Percentiles rank a stretch among this genome's conserved stretches.
phyloP scores from a whole-genome alignment of 2,888 invertebrate genomes.

The Amphipyra tragopoginis region DNA sequence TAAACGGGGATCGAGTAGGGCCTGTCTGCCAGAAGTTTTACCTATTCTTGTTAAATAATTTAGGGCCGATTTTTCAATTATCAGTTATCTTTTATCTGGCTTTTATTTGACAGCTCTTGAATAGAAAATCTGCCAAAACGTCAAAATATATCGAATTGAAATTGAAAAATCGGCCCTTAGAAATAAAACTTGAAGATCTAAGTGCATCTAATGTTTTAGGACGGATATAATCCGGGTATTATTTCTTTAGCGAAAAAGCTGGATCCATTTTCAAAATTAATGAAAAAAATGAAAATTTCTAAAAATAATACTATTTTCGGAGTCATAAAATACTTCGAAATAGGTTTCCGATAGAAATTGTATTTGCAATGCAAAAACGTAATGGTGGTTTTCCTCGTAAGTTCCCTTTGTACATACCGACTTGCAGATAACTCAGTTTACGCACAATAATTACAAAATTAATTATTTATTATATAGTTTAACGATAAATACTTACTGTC shows the following conservation, averaged over 20 bases:
- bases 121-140: too few relatives aligned
- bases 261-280: too few relatives aligned
- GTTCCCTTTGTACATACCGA: slow-evolving; percentile 43
- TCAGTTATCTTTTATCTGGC: too few relatives aligned
- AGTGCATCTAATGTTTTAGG: slow-evolving; percentile 14
- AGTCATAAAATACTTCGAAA: slow-evolving; percentile 4
- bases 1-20: slow-evolving; percentile 1
- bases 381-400: slow-evolving; percentile 21
- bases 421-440: slow-evolving; percentile 42
- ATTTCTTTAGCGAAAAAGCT: slow-evolving; percentile 18
- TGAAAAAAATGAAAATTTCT: too few relatives aligned
- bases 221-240: neutral
- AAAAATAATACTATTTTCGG: slow-evolving; percentile 9
- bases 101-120: too few relatives aligned
- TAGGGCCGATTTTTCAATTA: too few relatives aligned
- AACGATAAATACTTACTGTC: slow-evolving; percentile 55
- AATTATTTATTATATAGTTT: slow-evolving; percentile 37
- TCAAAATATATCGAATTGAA: too few relatives aligned
- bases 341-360: slow-evolving; percentile 22
- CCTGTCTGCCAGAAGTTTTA: slow-evolving; percentile 14
- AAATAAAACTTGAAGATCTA: neutral
- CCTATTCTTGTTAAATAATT: slow-evolving; percentile 13
- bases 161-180: too few relatives aligned
- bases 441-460: slow-evolving; percentile 37
- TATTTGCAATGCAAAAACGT: slow-evolving; percentile 37